Evolutionary conservation across 2,888 invertebrate species (phyloP).

Genomic region (Dryococelus australis): DNA sequence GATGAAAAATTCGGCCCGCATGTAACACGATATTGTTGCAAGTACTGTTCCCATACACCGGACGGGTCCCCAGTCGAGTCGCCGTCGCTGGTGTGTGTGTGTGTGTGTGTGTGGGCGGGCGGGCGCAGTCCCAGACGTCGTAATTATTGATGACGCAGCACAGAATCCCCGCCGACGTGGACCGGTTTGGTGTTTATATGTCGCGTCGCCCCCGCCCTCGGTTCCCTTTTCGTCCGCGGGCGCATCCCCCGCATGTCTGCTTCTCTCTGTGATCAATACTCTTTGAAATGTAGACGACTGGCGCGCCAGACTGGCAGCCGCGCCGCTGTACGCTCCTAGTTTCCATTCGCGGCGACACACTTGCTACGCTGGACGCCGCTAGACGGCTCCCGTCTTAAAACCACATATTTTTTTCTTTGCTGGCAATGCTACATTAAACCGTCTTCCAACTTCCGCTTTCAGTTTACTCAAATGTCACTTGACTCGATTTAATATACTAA

Average conservation of each 20-base stretch:
- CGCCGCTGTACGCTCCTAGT: neutral
- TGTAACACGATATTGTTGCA: too few relatives aligned
- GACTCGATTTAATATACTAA: too few relatives aligned
- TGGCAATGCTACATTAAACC: too few relatives aligned
- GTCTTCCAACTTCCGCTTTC: too few relatives aligned
- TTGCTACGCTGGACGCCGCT: neutral
- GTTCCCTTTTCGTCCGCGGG: neutral
- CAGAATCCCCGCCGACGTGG: conserved; percentile 9
- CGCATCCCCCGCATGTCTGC: conserved; percentile 8
- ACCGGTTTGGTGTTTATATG: neutral
- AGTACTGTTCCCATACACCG: too few relatives aligned
- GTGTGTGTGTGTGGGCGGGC: neutral
- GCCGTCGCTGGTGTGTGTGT: neutral
- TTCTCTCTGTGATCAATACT: neutral
- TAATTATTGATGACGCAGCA: neutral
- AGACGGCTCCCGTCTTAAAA: neutral
- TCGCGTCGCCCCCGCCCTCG: neutral
- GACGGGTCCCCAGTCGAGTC: too few relatives aligned
- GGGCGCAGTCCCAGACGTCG: neutral
- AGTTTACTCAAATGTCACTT: too few relatives aligned
- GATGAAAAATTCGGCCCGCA: too few relatives aligned
- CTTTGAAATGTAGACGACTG: neutral
- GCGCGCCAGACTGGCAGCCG: neutral
- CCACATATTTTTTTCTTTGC: too few relatives aligned
- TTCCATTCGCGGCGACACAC: neutral